A percentile compares a stretch with the other conserved stretches of the same genome.
These are phyloP conservation scores for Rutilus rutilus DNA, from an alignment of 2,113 vertebrate genomes.

Conservation along the genomic window DNA sequence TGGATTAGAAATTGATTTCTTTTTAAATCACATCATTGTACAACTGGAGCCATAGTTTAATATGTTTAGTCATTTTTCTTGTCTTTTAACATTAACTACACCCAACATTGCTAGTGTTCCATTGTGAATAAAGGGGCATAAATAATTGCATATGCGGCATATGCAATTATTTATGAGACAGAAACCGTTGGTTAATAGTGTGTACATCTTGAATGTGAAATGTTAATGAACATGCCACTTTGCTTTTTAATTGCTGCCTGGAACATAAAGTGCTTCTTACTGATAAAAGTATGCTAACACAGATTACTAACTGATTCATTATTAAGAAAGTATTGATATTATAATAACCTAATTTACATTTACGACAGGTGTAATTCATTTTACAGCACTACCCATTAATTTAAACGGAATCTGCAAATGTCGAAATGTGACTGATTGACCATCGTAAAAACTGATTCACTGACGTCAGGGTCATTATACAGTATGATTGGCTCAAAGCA, in stretches of 20 bases:
- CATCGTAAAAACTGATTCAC: not conserved
- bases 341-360: not conserved
- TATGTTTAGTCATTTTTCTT: not conserved
- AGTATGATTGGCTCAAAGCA: no score
- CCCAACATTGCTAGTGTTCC: not conserved
- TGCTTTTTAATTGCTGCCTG: constrained; percentile 18
- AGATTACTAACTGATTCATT: not conserved
- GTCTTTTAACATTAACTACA: not conserved
- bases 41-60: not conserved
- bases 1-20: not conserved
- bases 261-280: constrained; percentile 22
- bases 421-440: not conserved
- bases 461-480: not conserved
- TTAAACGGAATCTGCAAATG: not conserved
- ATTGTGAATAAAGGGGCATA: not conserved
- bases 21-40: not conserved
- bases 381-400: not conserved
- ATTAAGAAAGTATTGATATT: not conserved
- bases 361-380: not conserved
- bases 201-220: constrained; percentile 14
- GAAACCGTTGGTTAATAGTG: not conserved
- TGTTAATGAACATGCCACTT: constrained; percentile 14
- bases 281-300: not conserved
- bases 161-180: constrained; percentile 10
- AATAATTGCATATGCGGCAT: no score